A percentile compares a stretch with the other conserved stretches of the same genome.
These are phyloP conservation scores for Athalia circularis DNA, from an alignment of 2,888 invertebrate species.

Conservation along the genomic window DNA sequence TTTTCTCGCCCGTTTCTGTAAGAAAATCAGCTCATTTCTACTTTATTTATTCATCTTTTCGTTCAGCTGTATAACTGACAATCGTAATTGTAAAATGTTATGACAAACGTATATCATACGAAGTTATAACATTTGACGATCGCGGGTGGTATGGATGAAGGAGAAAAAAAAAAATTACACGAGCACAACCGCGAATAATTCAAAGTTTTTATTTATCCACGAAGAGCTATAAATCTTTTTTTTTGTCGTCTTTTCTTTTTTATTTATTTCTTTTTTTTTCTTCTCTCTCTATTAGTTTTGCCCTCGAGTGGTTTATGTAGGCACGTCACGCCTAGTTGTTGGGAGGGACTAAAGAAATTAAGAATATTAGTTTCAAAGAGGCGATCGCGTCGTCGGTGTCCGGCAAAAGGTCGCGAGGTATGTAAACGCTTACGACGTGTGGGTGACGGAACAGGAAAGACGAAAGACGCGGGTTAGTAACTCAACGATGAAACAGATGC, in stretches of 20 bases:
- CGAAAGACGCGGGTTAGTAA: slow-evolving; percentile 21
- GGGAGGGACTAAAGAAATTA: slow-evolving; percentile 18
- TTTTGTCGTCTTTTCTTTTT: slow-evolving; percentile 4
- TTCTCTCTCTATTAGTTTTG: neutral
- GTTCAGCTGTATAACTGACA: neutral
- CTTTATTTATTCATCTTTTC: neutral
- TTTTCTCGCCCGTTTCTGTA: slow-evolving; percentile 2
- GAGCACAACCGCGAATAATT: neutral
- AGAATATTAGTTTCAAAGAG: slow-evolving; percentile 37
- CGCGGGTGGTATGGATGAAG: neutral
- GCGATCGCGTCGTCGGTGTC: slow-evolving; percentile 15
- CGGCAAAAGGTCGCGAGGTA: neutral
- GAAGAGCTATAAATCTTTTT: slow-evolving; percentile 22
- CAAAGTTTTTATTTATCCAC: slow-evolving; percentile 39
- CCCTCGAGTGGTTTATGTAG: neutral
- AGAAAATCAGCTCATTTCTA: too few species aligned
- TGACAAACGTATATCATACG: too few species aligned
- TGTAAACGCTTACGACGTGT: neutral
- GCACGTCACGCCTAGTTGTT: slow-evolving; percentile 25
- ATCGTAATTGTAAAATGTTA: too few species aligned
- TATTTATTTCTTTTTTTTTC: slow-evolving; percentile 3
- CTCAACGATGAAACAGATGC: slow-evolving; percentile 38
- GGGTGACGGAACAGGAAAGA: slow-evolving; percentile 20
- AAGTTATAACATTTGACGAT: too few species aligned
- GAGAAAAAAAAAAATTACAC: neutral